A percentile compares a stretch with the other conserved stretches of the same genome.
phyloP scores from a whole-genome alignment of 2,797 vertebrate species.

The Ataeniobius toweri region DNA sequence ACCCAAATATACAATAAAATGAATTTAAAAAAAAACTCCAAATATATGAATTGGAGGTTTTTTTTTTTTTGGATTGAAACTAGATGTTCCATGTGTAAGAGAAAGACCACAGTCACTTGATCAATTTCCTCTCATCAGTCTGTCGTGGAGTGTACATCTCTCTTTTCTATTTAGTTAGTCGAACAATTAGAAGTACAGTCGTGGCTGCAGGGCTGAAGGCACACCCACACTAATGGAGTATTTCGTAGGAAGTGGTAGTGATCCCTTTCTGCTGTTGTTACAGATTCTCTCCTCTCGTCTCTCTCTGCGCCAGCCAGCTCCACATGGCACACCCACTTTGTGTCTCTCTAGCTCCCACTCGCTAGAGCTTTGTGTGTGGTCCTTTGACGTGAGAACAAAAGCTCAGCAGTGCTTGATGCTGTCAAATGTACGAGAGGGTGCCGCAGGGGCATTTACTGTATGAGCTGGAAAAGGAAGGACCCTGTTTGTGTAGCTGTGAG shows the following conservation, averaged over 20 bases:
- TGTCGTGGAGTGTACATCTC: conserved; percentile 32
- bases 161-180: conserved; percentile 28
- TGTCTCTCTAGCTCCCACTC: conserved; percentile 53
- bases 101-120: conserved; percentile 24
- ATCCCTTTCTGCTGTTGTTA: conserved; percentile 64
- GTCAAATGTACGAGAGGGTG: conserved; percentile 58
- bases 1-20: no score
- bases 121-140: conserved; percentile 19
- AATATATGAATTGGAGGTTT: no score
- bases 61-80: neutral
- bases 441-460: conserved; percentile 43
- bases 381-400: conserved; percentile 70
- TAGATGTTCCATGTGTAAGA: conserved; percentile 4
- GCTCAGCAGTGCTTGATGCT: conserved; percentile 55
- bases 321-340: conserved; percentile 68
- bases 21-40: no score
- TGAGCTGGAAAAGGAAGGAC: conserved; percentile 48
- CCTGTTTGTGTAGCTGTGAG: conserved; percentile 25
- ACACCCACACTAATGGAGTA: conserved; percentile 68
- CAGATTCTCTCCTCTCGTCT: conserved; percentile 52
- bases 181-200: conserved; percentile 44
- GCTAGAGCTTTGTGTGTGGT: conserved; percentile 69
- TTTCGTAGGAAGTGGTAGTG: conserved; percentile 63
- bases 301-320: conserved; percentile 55
- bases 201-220: conserved; percentile 56